A percentile compares a stretch with the other conserved stretches of the same genome.
Evolutionary conservation across 2,113 vertebrate genomes (phyloP).

Genomic region (Furnarius figulus): DNA sequence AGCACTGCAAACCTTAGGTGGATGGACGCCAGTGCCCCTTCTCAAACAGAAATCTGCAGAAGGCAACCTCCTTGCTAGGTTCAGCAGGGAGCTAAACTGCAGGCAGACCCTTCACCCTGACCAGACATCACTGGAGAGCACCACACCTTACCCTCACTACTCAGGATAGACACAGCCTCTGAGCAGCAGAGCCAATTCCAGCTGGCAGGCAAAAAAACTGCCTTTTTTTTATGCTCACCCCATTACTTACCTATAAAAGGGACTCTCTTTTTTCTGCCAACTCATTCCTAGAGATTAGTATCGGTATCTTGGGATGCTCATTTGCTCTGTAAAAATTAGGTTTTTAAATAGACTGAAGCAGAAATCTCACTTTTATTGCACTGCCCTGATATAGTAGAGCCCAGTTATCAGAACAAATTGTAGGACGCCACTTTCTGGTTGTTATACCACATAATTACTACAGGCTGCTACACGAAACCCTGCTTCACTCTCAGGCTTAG

Average conservation of each 20-base stretch:
- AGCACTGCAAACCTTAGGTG: background rate
- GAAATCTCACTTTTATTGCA: slow-evolving; percentile 22
- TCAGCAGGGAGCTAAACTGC: fast-evolving
- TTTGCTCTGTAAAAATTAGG: slow-evolving; percentile 26
- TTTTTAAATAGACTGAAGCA: slow-evolving; percentile 15
- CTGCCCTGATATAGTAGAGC: background rate
- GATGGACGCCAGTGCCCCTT: background rate
- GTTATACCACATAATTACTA: slow-evolving; percentile 32
- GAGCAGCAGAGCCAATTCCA: background rate
- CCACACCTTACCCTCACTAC: background rate
- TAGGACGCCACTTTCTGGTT: background rate
- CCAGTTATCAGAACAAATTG: slow-evolving; percentile 37
- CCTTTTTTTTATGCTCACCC: background rate
- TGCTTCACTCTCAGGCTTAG: background rate
- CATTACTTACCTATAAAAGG: slow-evolving; percentile 32
- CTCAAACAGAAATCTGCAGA: background rate
- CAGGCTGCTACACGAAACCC: slow-evolving; percentile 11
- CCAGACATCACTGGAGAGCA: background rate
- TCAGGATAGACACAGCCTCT: background rate
- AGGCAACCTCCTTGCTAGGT: background rate
- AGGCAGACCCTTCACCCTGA: background rate
- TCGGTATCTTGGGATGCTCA: slow-evolving; percentile 12
- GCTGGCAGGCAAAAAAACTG: background rate
- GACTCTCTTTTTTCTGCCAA: slow-evolving; percentile 27
- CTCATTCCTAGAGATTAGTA: slow-evolving; percentile 35